Evolutionary conservation across 2,113 vertebrate genomes (phyloP), one percentile per base, ranked within the genome.

Genomic region (Sceloporus tristichus): DNA sequence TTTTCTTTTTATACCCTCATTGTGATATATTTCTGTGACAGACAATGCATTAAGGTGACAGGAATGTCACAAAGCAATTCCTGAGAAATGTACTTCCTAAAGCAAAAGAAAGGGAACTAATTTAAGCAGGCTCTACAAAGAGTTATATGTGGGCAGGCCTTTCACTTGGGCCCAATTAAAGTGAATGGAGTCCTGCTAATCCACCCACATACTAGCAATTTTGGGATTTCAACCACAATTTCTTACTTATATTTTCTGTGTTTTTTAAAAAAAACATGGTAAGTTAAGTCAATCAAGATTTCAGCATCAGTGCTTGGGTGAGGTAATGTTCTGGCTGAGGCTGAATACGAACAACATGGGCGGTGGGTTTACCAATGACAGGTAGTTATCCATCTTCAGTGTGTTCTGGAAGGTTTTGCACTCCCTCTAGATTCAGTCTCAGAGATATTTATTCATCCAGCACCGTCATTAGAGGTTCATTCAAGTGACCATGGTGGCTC

Each of bases 21-120:
- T 90, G 53, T 48, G 87, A 66, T n/a, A 68, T 23, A n/a, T 70
- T 66, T 75, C 77, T 76, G 48, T 84, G 70, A 84, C 23, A 76
- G 34, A 82, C 53, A 76, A 76, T 23, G 38, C 21, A 66, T 34
- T 48, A 53, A 62, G 56, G 42, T 10, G 56, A 7, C 9, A 21
- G 2, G 9, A 5, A 71, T 78, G 62, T 10, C 74, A 75, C 34
- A 85, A 83, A 87, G 42, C 77, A 92, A 74, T 85, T 54, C 66
- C 1, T n/a, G 3, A 48, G 1, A 40, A 2, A 48, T 84, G 68
- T n/a, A 79, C n/a, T 78, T 87, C 27, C 14, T 14, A 4, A 73
- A 48, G 66, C 38, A 59, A 85, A 84, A 56, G 34, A n/a, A 90
- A 79, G 82, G 71, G 8, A 82, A 27, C 2, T 76, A 4, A 25